Evolutionary conservation across 2,113 vertebrate species (phyloP).

Genomic region (Catharus minimus): DNA sequence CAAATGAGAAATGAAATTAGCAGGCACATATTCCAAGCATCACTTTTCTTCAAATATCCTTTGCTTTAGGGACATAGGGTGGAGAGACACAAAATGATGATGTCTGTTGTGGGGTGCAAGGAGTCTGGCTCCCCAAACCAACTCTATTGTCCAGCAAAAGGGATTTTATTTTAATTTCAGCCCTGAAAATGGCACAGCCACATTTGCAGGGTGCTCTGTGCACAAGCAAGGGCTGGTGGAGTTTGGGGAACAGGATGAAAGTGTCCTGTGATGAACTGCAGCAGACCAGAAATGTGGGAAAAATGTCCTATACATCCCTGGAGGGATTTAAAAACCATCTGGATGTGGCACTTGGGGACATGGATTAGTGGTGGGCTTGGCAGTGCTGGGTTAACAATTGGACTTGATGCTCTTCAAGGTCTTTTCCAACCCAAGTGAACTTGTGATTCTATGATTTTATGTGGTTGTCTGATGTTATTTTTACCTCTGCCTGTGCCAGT

Average conservation of each 20-base stretch:
- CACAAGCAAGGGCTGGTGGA: not conserved
- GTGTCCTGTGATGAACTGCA: not conserved
- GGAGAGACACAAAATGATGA: not conserved
- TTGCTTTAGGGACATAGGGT: not conserved
- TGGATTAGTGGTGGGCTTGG: not conserved
- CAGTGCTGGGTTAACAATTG: not conserved
- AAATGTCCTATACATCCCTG: not conserved
- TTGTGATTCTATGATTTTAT: not conserved
- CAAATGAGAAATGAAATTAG: not conserved
- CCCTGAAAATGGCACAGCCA: not conserved
- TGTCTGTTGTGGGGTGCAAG: not conserved
- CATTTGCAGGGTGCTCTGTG: not conserved
- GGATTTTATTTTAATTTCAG: not conserved
- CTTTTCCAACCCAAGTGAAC: not conserved
- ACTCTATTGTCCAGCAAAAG: not conserved
- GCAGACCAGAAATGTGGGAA: not conserved
- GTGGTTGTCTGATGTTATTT: not conserved
- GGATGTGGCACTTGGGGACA: not conserved
- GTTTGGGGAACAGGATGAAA: not conserved
- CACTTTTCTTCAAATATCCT: not conserved
- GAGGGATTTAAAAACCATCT: not conserved
- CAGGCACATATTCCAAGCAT: not conserved
- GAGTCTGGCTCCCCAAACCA: not conserved
- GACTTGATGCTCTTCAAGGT: not conserved
- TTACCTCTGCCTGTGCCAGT: not conserved